A percentile compares a stretch with the other conserved stretches of the same genome.
Evolutionary conservation across 2,888 invertebrate species (phyloP).

Genomic region (Phalangium opilio): DNA sequence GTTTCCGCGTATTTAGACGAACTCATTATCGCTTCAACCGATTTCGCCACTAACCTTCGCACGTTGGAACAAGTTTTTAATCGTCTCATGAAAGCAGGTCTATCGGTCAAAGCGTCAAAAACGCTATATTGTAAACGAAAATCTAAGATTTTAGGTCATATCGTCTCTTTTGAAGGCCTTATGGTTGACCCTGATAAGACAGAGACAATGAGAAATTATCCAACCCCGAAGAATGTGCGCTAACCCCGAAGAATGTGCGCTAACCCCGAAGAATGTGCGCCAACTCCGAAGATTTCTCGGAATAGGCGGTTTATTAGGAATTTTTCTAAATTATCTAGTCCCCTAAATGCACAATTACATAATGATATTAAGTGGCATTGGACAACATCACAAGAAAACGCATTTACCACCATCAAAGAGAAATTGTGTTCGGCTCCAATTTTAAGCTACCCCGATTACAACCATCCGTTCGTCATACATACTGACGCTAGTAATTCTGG

Average conservation of each 20-base stretch:
- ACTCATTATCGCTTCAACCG: conserved; percentile 16
- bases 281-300: background rate
- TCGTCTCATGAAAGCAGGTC: conserved; percentile 12
- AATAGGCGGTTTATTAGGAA: conserved; percentile 4
- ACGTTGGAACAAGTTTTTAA: conserved; percentile 14
- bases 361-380: conserved; percentile 8
- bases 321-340: background rate
- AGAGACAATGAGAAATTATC: conserved; percentile 5
- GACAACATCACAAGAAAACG: background rate
- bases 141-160: conserved; percentile 12
- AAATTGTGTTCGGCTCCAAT: conserved; percentile 13
- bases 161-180: conserved; percentile 6
- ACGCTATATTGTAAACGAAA: conserved; percentile 13
- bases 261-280: no score
- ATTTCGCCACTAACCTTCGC: conserved; percentile 16
- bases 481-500: conserved; percentile 23
- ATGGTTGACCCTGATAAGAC: conserved; percentile 3
- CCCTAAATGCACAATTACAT: conserved; percentile 6
- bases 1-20: conserved; percentile 22
- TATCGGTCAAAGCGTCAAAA: conserved; percentile 19
- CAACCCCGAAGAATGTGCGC: conserved; percentile 8
- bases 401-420: conserved; percentile 9
- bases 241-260: no score
- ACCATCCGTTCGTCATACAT: conserved; percentile 17
- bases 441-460: conserved; percentile 17